A percentile compares a stretch with the other conserved stretches of the same genome.
These are phyloP conservation scores for Sebastes hubbsi DNA, from an alignment of 2,797 vertebrate genomes.

Conservation along the genomic window DNA sequence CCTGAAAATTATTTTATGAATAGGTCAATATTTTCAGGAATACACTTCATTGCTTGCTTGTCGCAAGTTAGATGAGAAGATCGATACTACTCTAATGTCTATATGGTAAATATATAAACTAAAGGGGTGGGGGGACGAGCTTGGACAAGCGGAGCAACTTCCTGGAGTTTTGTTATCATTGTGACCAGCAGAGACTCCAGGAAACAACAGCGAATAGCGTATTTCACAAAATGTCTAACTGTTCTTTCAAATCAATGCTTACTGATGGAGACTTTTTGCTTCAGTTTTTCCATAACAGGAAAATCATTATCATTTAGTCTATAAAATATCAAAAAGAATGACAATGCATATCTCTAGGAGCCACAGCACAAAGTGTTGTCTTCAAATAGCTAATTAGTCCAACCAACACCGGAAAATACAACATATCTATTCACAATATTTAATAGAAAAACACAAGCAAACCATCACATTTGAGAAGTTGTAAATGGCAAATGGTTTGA, in stretches of 20 bases:
- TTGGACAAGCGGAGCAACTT: too few species aligned
- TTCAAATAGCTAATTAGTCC: neutral
- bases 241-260: neutral
- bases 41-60: neutral
- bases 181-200: neutral
- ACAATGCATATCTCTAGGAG: accelerated
- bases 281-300: neutral
- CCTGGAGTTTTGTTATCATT: neutral
- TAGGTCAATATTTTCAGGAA: neutral
- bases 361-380: too few species aligned
- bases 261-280: neutral
- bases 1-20: neutral
- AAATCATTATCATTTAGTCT: neutral
- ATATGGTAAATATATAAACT: neutral
- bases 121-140: accelerated
- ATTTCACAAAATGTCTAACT: neutral
- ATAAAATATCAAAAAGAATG: too few species aligned
- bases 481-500: too few species aligned
- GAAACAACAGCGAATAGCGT: neutral
- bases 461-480: neutral
- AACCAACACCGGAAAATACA: neutral
- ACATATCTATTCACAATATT: neutral
- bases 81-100: neutral
- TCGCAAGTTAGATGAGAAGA: neutral
- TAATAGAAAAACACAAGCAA: neutral